Evolutionary conservation across 2,888 invertebrate species (phyloP), one percentile per base, ranked within the genome.

Genomic region (Caenorhabditis sp.): DNA sequence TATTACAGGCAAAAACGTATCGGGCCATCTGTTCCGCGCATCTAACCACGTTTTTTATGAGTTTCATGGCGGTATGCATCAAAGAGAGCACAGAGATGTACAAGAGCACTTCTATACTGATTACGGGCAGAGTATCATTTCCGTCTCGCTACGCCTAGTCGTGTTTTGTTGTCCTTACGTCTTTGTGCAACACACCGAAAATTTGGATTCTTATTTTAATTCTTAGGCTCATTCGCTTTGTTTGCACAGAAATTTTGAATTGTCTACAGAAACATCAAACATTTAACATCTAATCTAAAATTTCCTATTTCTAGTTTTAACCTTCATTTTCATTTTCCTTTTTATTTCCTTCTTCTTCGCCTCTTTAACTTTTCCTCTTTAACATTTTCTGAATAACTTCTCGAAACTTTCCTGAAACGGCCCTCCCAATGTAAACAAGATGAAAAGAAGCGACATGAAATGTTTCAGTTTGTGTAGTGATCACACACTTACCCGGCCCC

Each of bases 41-140:
- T 60, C 51, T 35, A 18, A 13, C 28, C 5, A 26, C 26, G n/a
- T 44, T 20, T 32, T 47, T 56, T 50, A 51, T 55, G 15, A 20
- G 24, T n/a, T n/a, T n/a, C n/a, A 24, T 32, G 53, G 24, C 71
- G 71, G 71, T 22, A 11, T 20, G 11, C 47, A 3, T 64, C 72
- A 72, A 72, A 72, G 28, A 50, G 51, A 62, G 51, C 22, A 13
- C 22, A 50, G 37, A 11, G 20, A 55, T 56, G n/a, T 35, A 50
- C 51, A 22, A 32, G 51, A 50, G 51, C 20, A 11, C 60, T 68
- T 62, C 51, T 35, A 15, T 26, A 60, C 60, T 76, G 74, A 67
- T 67, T 76, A 68, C 26, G 44, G 37, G 53, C 40, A 24, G 40
- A n/a, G 53, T 53, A 67, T 67, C 67, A 40, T 67, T 61, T 60